Conservation (phyloP, 2,797 vertebrate genomes). For the Eurystomus glaucurus region DNA sequence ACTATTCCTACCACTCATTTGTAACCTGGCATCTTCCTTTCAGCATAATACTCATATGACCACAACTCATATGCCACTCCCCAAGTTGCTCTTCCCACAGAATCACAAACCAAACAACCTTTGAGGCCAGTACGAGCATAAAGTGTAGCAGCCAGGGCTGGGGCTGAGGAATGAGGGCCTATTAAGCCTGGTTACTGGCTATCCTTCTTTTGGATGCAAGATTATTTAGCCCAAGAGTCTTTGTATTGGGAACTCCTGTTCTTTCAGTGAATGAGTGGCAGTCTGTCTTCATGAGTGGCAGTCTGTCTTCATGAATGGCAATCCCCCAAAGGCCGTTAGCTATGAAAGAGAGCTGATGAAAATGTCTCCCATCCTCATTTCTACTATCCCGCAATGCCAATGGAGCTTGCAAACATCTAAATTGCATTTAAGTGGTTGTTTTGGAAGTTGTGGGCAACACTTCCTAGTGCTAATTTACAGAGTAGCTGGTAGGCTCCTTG, state of each 20-base stretch:
- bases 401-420: background rate
- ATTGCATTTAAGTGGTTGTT: background rate
- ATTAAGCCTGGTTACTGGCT: background rate
- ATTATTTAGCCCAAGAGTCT: background rate
- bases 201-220: background rate
- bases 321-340: background rate
- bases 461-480: background rate
- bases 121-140: rapidly evolving
- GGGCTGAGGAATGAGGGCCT: background rate
- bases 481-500: background rate
- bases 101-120: background rate
- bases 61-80: background rate
- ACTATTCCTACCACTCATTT: background rate
- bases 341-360: background rate
- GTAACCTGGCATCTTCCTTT: background rate
- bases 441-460: background rate
- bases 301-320: background rate
- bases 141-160: background rate
- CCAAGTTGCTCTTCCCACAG: background rate
- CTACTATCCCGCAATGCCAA: background rate
- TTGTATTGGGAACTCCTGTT: background rate
- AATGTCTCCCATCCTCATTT: background rate
- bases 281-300: background rate
- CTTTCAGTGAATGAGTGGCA: background rate
- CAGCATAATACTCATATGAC: rapidly evolving